Base-by-base conservation (phyloP, 1,140 invertebrate species). In the Anastrepha obliqua region DNA sequence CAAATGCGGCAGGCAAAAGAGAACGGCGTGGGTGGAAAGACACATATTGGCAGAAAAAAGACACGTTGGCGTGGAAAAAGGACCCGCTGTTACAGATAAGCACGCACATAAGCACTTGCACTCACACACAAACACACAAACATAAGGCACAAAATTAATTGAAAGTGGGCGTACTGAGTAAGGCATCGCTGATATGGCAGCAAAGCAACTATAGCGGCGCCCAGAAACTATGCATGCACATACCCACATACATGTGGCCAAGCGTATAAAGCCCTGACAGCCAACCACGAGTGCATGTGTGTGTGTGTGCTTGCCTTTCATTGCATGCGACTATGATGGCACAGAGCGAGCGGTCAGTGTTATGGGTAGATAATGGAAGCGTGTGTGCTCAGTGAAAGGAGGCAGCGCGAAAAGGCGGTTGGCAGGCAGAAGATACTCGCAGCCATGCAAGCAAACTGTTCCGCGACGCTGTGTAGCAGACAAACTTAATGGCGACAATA, bases 401-500 rank as follows among this genome's bases (percentile, higher is more conserved):
- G 58, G 44, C 55, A 44, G 86, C 86, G 44, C 3, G 20, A 65
- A 86, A 74, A 42, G 67, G 42, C 39, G 42, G 7, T 2, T 42
- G 7, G 44, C 44, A 58, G 17, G n/a, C n/a, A 44, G 67, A 13
- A 44, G 67, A 3, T 2, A 11, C 17, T 29, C 29, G 29, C 29
- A 29, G 29, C 29, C 29, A 29, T 2, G 20, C 74, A 81, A 9
- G 47, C 9, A n/a, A 3, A 47, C 74, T 9, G 17, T 55, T 55
- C 51, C 74, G 44, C 51, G n/a, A 55, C 47, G 20, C 17, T 55
- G 44, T 42, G 70, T 58, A 59, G 51, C 2, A 85, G 58, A 74
- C 65, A 62, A 86, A 87, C 90, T 90, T 92, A 92, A 92, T 91
- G 89, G 89, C 90, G 89, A 90, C 90, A 89, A 92, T 92, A 92